Evolutionary conservation across 2,113 vertebrate genomes (phyloP).

Genomic region (Bubo blakistoni): DNA sequence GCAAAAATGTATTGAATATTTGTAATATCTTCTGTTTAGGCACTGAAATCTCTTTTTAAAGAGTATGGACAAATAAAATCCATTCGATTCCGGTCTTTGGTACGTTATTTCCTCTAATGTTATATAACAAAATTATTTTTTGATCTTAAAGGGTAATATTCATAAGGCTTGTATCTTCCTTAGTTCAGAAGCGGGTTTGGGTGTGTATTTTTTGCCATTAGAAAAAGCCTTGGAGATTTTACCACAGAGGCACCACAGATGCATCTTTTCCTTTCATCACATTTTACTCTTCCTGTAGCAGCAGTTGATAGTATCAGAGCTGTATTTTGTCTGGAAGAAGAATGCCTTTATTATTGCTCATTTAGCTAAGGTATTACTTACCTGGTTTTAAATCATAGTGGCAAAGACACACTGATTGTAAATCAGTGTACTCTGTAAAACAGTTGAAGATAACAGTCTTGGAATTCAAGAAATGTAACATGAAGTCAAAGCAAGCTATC

Average conservation of each 20-base stretch:
- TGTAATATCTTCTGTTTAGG: constrained; percentile 67
- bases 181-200: not conserved
- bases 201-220: not conserved
- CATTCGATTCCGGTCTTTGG: constrained; percentile 90
- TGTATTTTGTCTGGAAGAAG: not conserved
- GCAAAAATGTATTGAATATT: not conserved
- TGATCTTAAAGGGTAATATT: not conserved
- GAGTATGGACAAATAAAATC: constrained; percentile 86
- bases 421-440: not conserved
- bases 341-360: not conserved
- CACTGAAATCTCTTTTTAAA: constrained; percentile 81
- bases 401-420: not conserved
- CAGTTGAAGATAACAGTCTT: not conserved
- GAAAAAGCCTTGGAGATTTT: not conserved
- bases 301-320: not conserved
- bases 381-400: not conserved
- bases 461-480: not conserved
- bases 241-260: not conserved
- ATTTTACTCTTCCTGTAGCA: not conserved
- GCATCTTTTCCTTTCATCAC: not conserved
- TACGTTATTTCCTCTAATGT: constrained; percentile 55
- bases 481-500: not conserved
- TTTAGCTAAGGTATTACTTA: not conserved
- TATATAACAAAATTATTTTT: not conserved
- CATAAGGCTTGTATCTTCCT: not conserved